Evolutionary conservation across 2,888 invertebrate species (phyloP), one percentile per base, ranked within the genome.

Genomic region (Chymomyza procnemis): DNA sequence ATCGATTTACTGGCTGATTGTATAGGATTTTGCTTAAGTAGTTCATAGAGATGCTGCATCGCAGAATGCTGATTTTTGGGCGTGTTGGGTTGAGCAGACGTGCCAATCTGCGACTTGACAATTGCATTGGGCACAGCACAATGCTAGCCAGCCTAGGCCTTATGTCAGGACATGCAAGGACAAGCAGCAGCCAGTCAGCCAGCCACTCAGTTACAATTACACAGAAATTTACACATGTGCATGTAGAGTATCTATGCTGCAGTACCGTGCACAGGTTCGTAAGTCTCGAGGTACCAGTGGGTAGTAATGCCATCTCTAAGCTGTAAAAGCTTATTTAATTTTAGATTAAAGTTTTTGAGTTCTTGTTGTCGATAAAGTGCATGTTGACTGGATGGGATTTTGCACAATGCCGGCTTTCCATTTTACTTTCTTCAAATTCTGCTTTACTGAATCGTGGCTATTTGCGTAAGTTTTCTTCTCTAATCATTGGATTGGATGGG

Each of bases 71-170:
- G 34, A 65, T n/a, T 48, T 12, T 8, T 18, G 46, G 41, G 47
- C 41, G 47, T 9, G 47, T 26, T 26, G 30, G 18, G 67, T 19
- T 16, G 46, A 66, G 50, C 34, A 63, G 72, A 63, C 70, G 61
- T 67, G 75, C 71, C 74, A 76, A 41, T 41, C 79, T 86, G 84
- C 79, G 78, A 78, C 79, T 80, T 83, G 86, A 82, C 84, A 85
- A 68, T 66, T 41, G 34, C 34, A 41, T 12, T 41, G 34, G 34
- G 34, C 9, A 9, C 1, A 41, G 34, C 12, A 12, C 12, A 41
- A 12, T 41, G 34, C 34, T 41, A 26, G 26, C 47, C n/a, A 26
- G 26, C 47, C n/a, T n/a, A 47, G 47, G 47, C 47, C 47, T 47
- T 47, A 47, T 47, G 47, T 16, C 47, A 16, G 16, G 4, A 47